These are phyloP conservation scores for Rhynchopsitta pachyrhyncha DNA, from an alignment of 2,113 vertebrate genomes.

Conservation along the genomic window DNA sequence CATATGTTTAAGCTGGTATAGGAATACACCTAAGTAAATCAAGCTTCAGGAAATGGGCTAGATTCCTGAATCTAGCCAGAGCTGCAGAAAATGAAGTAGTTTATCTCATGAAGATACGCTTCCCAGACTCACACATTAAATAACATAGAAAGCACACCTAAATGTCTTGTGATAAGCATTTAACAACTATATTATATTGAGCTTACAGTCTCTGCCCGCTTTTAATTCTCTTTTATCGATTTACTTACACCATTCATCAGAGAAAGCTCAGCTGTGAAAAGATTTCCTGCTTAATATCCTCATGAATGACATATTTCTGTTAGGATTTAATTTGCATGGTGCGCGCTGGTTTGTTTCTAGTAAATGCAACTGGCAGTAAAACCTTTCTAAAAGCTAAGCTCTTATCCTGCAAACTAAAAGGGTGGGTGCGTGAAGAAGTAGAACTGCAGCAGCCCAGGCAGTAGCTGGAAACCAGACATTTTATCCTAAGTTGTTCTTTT, in stretches of 20 bases:
- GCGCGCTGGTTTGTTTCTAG: background rate
- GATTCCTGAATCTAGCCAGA: background rate
- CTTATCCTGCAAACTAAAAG: background rate
- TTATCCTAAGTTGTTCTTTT: background rate
- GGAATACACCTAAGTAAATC: background rate
- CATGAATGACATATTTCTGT: background rate
- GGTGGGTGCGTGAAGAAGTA: background rate
- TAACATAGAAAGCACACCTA: background rate
- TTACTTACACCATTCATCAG: background rate
- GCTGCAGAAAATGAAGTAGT: background rate
- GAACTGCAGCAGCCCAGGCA: background rate
- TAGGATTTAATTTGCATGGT: background rate
- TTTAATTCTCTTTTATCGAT: background rate
- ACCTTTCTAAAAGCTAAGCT: background rate
- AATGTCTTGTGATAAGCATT: background rate
- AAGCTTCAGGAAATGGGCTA: background rate
- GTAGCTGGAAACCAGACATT: background rate
- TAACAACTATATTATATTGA: background rate
- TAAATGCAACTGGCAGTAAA: background rate
- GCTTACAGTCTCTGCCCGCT: background rate
- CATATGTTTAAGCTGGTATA: background rate
- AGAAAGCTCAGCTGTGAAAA: background rate
- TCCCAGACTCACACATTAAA: background rate
- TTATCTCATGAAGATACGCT: background rate
- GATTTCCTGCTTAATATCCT: background rate